Percentiles rank a stretch among this genome's conserved stretches.
These are phyloP conservation scores for Coremacera marginata DNA, from an alignment of 2,888 invertebrate species.

Conservation along the genomic window DNA sequence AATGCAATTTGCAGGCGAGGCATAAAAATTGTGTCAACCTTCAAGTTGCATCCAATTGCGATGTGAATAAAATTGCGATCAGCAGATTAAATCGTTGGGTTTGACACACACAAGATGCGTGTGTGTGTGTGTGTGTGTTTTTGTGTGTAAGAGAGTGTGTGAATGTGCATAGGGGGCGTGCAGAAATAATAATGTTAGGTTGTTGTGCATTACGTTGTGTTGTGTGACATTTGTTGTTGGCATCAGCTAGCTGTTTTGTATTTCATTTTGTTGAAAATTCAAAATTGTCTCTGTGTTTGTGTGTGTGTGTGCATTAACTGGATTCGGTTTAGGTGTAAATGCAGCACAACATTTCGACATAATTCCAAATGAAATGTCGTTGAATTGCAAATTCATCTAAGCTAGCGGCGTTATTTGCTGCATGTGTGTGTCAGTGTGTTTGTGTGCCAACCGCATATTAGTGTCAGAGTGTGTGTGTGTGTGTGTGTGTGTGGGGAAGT, in stretches of 20 bases:
- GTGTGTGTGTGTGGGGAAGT: neutral
- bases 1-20: conserved; percentile 6
- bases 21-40: conserved; percentile 1
- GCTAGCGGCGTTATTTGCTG: neutral
- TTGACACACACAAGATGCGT: neutral
- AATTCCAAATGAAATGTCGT: conserved; percentile 30
- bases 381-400: conserved; percentile 20
- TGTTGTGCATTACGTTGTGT: neutral
- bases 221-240: conserved; percentile 1
- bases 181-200: conserved; percentile 13
- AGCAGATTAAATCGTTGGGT: neutral
- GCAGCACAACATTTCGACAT: conserved; percentile 32
- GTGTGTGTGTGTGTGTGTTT: neutral
- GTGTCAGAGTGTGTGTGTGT: neutral
- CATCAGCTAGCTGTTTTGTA: neutral
- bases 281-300: neutral
- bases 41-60: conserved; percentile 13
- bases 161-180: neutral
- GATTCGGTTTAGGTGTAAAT: neutral
- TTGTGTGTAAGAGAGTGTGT: neutral
- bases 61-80: conserved; percentile 28
- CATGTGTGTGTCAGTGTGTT: conserved; percentile 13
- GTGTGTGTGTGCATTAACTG: conserved; percentile 12
- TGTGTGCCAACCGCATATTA: conserved; percentile 39
- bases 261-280: neutral